Evolutionary conservation across 2,113 vertebrate genomes (phyloP).

Genomic region (Poeciliopsis retropinna): DNA sequence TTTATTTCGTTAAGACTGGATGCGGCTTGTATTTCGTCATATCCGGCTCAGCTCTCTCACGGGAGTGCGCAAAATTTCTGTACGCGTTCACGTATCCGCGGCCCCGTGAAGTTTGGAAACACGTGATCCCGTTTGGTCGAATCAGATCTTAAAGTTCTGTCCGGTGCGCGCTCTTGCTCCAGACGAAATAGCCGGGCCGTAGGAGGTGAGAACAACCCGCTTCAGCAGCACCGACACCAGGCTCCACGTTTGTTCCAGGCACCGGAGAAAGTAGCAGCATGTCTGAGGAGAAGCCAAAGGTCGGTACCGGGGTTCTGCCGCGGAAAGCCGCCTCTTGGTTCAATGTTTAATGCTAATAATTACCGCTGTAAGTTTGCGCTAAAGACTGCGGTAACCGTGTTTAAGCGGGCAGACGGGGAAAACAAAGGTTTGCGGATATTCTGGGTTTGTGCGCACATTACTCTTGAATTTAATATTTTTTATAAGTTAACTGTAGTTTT

Average conservation of each 20-base stretch:
- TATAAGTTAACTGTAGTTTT: rapidly evolving
- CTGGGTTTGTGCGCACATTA: slow-evolving; percentile 18
- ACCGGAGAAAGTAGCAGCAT: slow-evolving; percentile 68
- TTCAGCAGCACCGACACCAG: slow-evolving; percentile 7
- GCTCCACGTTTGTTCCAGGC: slow-evolving; percentile 1
- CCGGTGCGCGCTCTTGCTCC: slow-evolving; percentile 78
- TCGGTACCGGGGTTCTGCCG: slow-evolving; percentile 50
- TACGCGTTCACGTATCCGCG: slow-evolving; percentile 70
- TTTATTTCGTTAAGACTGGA: too few relatives aligned
- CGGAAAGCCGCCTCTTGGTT: too few relatives aligned
- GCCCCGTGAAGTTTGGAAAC: slow-evolving; percentile 55
- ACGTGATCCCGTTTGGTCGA: slow-evolving; percentile 79
- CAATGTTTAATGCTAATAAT: background rate
- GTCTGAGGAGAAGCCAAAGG: slow-evolving; percentile 93
- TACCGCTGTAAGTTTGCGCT: slow-evolving; percentile 19
- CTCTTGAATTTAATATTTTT: rapidly evolving
- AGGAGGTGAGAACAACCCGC: slow-evolving; percentile 65
- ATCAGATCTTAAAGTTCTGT: slow-evolving; percentile 65
- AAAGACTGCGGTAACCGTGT: slow-evolving; percentile 59
- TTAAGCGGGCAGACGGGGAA: slow-evolving; percentile 73
- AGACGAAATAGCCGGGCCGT: slow-evolving; percentile 65
- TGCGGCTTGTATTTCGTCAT: background rate
- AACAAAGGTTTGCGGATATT: slow-evolving; percentile 78
- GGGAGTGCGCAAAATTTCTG: slow-evolving; percentile 52
- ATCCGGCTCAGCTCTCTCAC: slow-evolving; percentile 6